phyloP scores from a whole-genome alignment of 2,888 invertebrate genomes.

The Polymixis flavicincta region DNA sequence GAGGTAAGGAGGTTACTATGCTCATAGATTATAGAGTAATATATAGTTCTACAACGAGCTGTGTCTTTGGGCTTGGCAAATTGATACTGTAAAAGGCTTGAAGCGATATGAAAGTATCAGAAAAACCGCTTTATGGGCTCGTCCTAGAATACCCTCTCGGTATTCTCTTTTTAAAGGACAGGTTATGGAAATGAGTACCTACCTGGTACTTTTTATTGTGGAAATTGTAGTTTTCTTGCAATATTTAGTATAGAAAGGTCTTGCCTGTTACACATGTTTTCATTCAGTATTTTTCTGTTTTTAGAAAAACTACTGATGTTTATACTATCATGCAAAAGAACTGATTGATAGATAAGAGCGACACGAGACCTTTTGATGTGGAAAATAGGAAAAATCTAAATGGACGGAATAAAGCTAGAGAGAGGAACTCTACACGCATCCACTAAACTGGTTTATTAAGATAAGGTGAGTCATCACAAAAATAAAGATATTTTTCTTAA shows the following conservation, averaged over 20 bases:
- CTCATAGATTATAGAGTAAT: constrained; percentile 34
- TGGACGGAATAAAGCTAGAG: not conserved
- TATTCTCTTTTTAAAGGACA: constrained; percentile 32
- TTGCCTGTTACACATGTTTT: not conserved
- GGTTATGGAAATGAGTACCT: not conserved
- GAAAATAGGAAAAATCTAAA: not conserved
- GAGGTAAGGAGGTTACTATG: constrained; percentile 46
- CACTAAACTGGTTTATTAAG: too few relatives aligned
- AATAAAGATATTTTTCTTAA: too few relatives aligned
- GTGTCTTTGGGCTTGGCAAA: constrained; percentile 34
- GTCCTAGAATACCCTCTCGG: constrained; percentile 1
- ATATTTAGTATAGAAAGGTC: not conserved
- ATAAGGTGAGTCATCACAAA: not conserved
- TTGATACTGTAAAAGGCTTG: constrained; percentile 36
- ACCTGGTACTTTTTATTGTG: too few relatives aligned
- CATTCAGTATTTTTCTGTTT: not conserved
- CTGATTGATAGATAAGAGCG: too few relatives aligned
- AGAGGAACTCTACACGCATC: too few relatives aligned
- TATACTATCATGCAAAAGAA: not conserved
- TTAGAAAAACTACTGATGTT: not conserved
- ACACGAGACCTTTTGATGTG: not conserved
- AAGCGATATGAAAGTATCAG: constrained; percentile 43
- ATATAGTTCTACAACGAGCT: not conserved
- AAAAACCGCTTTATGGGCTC: constrained; percentile 20
- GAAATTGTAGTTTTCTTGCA: constrained; percentile 13